Evolutionary conservation across 2,888 invertebrate species (phyloP).

Genomic region (Eupithecia tripunctaria): DNA sequence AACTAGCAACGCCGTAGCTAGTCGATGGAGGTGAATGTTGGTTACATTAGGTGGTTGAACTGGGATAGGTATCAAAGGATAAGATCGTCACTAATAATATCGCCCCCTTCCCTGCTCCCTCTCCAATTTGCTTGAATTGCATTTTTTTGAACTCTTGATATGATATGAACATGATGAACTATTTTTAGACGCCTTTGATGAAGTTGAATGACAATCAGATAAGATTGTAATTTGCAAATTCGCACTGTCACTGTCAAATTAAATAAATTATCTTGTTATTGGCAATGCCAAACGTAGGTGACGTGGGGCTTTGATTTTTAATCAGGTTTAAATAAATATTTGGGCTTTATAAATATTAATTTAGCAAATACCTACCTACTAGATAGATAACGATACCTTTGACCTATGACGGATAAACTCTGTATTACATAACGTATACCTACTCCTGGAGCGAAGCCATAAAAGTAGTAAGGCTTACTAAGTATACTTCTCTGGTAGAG

Average conservation of each 20-base stretch:
- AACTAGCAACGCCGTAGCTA: constrained; percentile 10
- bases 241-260: background rate
- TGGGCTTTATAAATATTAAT: background rate
- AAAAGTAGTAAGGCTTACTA: background rate
- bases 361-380: background rate
- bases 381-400: background rate
- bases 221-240: background rate
- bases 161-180: too few relatives aligned
- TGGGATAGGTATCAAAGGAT: background rate
- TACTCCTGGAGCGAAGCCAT: constrained; percentile 4
- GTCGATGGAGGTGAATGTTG: constrained; percentile 17
- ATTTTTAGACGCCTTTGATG: background rate
- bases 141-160: background rate
- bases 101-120: background rate
- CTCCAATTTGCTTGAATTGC: background rate
- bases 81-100: background rate
- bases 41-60: constrained; percentile 3
- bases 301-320: background rate
- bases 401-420: background rate
- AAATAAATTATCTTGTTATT: background rate
- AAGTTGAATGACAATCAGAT: background rate
- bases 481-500: background rate
- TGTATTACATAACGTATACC: background rate
- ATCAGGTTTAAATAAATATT: background rate
- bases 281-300: background rate